A percentile compares a stretch with the other conserved stretches of the same genome.
These are phyloP conservation scores for Actinia equina DNA, from an alignment of 64 coral and sea anemone species.

Conservation along the genomic window DNA sequence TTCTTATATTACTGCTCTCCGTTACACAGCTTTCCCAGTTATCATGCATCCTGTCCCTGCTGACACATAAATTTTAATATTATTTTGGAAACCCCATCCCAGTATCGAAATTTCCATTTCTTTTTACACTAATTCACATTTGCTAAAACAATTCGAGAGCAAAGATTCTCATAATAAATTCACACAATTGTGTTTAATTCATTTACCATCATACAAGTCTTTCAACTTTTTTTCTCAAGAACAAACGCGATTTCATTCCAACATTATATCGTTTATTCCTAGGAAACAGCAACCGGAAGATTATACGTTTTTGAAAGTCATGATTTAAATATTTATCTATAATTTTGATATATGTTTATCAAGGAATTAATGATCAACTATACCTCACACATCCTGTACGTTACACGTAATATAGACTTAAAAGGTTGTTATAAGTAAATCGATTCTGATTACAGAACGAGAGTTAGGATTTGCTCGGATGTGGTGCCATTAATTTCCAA, in stretches of 20 bases:
- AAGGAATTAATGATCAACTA: neutral
- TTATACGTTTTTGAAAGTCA: neutral
- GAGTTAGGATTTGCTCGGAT: neutral
- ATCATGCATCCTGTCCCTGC: too few relatives aligned
- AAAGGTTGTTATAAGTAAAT: neutral
- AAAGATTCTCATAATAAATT: too few relatives aligned
- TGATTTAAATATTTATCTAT: neutral
- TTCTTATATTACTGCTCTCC: too few relatives aligned
- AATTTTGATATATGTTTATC: neutral
- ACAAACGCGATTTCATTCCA: neutral
- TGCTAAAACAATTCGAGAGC: too few relatives aligned
- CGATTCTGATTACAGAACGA: neutral
- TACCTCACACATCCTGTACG: neutral
- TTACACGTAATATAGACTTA: neutral
- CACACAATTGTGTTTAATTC: too few relatives aligned
- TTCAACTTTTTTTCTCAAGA: too few relatives aligned
- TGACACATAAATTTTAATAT: too few relatives aligned
- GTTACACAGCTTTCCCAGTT: too few relatives aligned
- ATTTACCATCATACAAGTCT: too few relatives aligned
- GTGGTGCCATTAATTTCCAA: neutral
- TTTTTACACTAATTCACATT: too few relatives aligned
- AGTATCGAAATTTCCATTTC: too few relatives aligned
- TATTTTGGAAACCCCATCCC: too few relatives aligned
- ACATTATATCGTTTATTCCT: neutral
- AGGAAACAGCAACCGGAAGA: slow-evolving; percentile 21